Evolutionary conservation across 2,888 invertebrate species (phyloP).

Genomic region (Eumacrocentrus americanus): DNA sequence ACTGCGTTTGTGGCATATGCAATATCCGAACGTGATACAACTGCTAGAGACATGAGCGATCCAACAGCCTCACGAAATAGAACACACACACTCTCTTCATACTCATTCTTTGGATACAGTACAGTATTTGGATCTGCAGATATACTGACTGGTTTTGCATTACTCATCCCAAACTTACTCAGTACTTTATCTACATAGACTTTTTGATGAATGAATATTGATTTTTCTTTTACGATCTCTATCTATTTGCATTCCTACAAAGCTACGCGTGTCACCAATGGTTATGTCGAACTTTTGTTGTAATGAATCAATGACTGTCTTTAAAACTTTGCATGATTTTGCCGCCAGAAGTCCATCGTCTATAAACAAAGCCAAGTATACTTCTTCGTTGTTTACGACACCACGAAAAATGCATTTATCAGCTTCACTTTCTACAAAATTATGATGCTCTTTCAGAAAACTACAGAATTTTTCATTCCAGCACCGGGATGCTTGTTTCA

Average conservation of each 20-base stretch:
- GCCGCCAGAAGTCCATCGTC: constrained; percentile 38
- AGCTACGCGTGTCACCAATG: constrained; percentile 27
- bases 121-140: constrained; percentile 12
- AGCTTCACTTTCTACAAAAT: too few species aligned
- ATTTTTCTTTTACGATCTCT: constrained; percentile 12
- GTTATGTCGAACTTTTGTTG: constrained; percentile 31
- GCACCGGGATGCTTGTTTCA: constrained; percentile 42
- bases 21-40: constrained; percentile 14
- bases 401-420: too few species aligned
- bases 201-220: constrained; percentile 19
- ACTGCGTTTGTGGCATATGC: neutral
- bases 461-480: constrained; percentile 38
- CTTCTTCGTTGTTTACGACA: too few species aligned
- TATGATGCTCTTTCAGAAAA: constrained; percentile 23
- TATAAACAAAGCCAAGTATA: constrained; percentile 34
- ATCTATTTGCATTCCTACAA: constrained; percentile 37
- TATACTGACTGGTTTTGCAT: constrained; percentile 19
- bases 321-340: constrained; percentile 20
- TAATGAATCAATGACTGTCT: constrained; percentile 21
- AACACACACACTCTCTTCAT: neutral
- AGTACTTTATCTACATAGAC: constrained; percentile 21
- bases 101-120: constrained; percentile 1
- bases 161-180: constrained; percentile 19
- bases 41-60: constrained; percentile 8
- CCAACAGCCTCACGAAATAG: constrained; percentile 10